These are phyloP conservation scores for Stratiolaelaps scimitus DNA, from an alignment of 1,140 invertebrate species.

Conservation along the genomic window DNA sequence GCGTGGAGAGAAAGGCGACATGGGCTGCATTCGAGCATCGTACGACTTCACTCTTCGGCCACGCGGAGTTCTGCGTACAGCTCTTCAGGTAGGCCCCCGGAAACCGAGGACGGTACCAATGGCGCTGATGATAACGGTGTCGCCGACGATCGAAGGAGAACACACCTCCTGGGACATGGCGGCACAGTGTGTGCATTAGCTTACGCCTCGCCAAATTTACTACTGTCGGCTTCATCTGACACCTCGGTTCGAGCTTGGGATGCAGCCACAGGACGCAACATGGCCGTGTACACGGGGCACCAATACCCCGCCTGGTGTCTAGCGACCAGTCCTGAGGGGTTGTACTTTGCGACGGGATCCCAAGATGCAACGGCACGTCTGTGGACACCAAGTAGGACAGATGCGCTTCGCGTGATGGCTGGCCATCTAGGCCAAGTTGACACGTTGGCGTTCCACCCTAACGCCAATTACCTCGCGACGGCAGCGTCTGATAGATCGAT, in stretches of 20 bases:
- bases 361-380: conserved; percentile 67
- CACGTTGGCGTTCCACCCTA: conserved; percentile 68
- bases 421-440: conserved; percentile 72
- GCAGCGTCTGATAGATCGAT: conserved; percentile 62
- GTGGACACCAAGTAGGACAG: conserved; percentile 66
- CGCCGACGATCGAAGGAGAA: too few species aligned
- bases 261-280: conserved; percentile 38
- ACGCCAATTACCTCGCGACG: conserved; percentile 61
- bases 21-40: too few species aligned
- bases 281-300: conserved; percentile 53
- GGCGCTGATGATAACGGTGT: too few species aligned
- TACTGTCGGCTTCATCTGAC: too few species aligned
- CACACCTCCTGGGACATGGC: too few species aligned
- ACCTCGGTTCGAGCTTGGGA: conserved; percentile 40
- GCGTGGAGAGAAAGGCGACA: too few species aligned
- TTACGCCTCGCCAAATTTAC: too few species aligned
- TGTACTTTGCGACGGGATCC: conserved; percentile 65
- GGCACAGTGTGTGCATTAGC: too few species aligned
- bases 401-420: conserved; percentile 62
- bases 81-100: too few species aligned
- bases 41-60: too few species aligned
- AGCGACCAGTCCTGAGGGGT: conserved; percentile 56
- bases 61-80: too few species aligned
- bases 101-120: too few species aligned
- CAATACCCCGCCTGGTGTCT: conserved; percentile 74